Evolutionary conservation across 1,140 invertebrate genomes (phyloP).

Genomic region (Physella acuta): DNA sequence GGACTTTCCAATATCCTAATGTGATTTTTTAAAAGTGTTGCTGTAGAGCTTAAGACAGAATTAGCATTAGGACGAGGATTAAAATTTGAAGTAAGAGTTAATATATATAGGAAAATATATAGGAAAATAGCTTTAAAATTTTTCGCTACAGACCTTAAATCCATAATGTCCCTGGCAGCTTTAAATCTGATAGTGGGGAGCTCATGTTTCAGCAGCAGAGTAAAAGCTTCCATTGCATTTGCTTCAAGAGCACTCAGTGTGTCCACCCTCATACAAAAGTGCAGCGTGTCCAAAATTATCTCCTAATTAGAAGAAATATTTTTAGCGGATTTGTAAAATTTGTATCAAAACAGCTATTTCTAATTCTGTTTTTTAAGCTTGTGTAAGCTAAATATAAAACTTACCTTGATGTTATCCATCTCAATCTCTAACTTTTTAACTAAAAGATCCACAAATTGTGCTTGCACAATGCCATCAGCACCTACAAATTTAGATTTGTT

Average conservation of each 20-base stretch:
- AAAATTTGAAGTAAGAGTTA: too few species aligned
- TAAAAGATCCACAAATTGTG: slow-evolving; percentile 50
- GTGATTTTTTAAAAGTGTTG: too few species aligned
- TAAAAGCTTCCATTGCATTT: slow-evolving; percentile 57
- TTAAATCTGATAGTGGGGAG: slow-evolving; percentile 47
- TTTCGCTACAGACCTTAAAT: slow-evolving; percentile 51
- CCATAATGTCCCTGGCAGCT: slow-evolving; percentile 60
- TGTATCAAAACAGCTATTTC: not conserved
- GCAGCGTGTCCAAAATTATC: slow-evolving; percentile 58
- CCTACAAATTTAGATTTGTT: slow-evolving; percentile 35
- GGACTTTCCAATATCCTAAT: too few species aligned
- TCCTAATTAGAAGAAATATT: slow-evolving; percentile 33
- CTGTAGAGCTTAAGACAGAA: too few species aligned
- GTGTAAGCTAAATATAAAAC: not conserved
- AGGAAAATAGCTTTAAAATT: too few species aligned
- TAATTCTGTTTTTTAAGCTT: too few species aligned
- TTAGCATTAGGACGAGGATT: too few species aligned
- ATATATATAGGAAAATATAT: too few species aligned
- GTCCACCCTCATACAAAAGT: slow-evolving; percentile 59
- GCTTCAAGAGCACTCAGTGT: slow-evolving; percentile 51
- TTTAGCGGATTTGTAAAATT: not conserved
- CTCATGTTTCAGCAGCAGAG: slow-evolving; percentile 46
- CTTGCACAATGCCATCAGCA: slow-evolving; percentile 54
- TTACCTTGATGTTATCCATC: slow-evolving; percentile 58
- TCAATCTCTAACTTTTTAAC: slow-evolving; percentile 56